A percentile compares a stretch with the other conserved stretches of the same genome.
These are phyloP conservation scores for Murina feae DNA, from an alignment of 2,113 vertebrate species.

Conservation along the genomic window DNA sequence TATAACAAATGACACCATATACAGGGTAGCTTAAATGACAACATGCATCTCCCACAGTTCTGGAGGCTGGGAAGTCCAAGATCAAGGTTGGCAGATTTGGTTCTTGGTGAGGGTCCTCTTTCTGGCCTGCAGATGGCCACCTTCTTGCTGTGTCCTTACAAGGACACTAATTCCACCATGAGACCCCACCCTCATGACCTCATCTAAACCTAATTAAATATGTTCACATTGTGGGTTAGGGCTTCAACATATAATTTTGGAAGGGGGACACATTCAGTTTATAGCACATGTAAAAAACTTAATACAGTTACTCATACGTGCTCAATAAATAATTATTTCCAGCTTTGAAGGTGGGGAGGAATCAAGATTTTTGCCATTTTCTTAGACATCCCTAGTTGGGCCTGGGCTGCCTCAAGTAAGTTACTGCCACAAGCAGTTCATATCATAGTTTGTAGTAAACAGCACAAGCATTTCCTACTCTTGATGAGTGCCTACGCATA, in stretches of 20 bases:
- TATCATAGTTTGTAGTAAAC: neutral
- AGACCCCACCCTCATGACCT: neutral
- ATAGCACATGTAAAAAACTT: neutral
- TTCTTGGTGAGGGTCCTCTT: neutral
- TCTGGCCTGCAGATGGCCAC: neutral
- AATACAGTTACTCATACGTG: neutral
- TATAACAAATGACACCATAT: neutral
- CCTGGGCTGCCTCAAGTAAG: neutral
- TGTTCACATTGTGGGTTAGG: neutral
- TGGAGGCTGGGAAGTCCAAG: neutral
- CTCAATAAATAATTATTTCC: constrained; percentile 13
- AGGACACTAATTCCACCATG: neutral
- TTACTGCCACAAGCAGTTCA: neutral
- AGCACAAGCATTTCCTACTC: neutral
- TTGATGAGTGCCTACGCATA: neutral
- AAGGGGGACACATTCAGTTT: neutral
- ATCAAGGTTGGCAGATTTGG: neutral
- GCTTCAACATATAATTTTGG: neutral
- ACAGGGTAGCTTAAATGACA: neutral
- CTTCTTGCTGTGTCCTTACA: neutral
- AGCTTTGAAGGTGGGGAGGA: neutral
- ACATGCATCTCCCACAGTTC: neutral
- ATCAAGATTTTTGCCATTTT: neutral
- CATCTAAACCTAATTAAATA: neutral
- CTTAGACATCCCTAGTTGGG: neutral